Percentiles rank a stretch among this genome's conserved stretches.
Conservation (phyloP, 2,113 vertebrate species). For the Martes martes region DNA sequence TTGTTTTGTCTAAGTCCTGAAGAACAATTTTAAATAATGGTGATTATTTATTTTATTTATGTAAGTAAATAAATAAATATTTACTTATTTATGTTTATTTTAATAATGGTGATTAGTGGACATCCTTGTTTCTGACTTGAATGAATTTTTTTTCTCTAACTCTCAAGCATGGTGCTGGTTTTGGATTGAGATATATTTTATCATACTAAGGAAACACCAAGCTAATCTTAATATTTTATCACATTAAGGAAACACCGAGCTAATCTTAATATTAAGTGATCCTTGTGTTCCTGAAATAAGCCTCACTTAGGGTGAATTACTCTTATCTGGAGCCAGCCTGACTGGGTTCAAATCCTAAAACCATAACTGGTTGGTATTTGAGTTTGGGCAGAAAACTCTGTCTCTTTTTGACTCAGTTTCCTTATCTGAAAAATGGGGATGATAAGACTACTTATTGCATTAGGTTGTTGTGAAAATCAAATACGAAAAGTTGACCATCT, state of each 20-base stretch:
- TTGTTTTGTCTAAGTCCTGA: slow-evolving; percentile 19
- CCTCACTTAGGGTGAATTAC: slow-evolving; percentile 44
- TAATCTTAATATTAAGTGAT: slow-evolving; percentile 60
- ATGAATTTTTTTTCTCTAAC: slow-evolving; percentile 46
- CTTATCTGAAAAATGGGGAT: neutral
- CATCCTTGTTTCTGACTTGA: slow-evolving; percentile 53
- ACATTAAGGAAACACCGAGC: slow-evolving; percentile 56
- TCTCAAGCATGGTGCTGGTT: slow-evolving; percentile 19
- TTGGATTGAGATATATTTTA: slow-evolving; percentile 62
- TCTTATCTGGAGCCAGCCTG: neutral
- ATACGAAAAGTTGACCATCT: neutral
- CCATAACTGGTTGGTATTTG: neutral
- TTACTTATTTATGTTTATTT: too few species aligned
- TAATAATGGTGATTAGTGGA: neutral
- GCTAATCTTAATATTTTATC: slow-evolving; percentile 53
- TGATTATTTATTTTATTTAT: neutral
- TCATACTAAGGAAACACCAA: slow-evolving; percentile 57
- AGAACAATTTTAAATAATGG: slow-evolving; percentile 51
- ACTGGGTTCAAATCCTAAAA: slow-evolving; percentile 8
- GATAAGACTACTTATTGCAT: neutral
- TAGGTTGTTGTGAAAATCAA: neutral
- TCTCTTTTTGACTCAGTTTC: neutral
- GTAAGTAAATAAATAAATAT: too few species aligned
- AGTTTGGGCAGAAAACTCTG: neutral
- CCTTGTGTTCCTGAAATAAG: slow-evolving; percentile 45